Percentiles rank a stretch among this genome's conserved stretches.
These are phyloP conservation scores for Thryonomys swinderianus DNA, from an alignment of 2,113 vertebrate genomes.

Conservation along the genomic window DNA sequence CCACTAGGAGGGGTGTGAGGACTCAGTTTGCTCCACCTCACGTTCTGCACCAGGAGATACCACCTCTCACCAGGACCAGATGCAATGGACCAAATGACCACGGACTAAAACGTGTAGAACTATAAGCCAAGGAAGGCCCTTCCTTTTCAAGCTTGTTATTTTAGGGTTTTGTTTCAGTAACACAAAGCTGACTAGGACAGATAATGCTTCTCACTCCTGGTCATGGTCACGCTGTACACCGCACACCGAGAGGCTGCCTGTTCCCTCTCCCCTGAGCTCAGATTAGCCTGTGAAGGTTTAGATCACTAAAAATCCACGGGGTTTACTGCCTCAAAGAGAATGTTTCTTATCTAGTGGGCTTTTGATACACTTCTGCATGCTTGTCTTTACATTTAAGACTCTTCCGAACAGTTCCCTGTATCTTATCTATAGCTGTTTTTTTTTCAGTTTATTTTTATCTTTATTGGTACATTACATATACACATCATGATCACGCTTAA, in stretches of 20 bases:
- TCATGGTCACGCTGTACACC: no score
- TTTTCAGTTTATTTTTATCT: no score
- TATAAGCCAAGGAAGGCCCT: background rate
- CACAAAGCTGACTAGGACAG: background rate
- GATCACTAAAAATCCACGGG: background rate
- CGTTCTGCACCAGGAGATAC: background rate
- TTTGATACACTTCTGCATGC: background rate
- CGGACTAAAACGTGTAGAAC: background rate
- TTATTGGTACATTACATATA: no score
- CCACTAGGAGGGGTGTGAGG: background rate
- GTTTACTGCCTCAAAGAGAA: background rate
- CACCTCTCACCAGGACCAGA: background rate
- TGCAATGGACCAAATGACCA: background rate
- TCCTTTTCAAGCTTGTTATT: background rate
- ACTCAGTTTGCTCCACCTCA: background rate
- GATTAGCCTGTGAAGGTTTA: background rate
- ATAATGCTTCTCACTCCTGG: background rate
- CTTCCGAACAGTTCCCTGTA: background rate
- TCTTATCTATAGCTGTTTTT: background rate
- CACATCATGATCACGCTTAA: no score
- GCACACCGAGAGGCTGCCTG: background rate
- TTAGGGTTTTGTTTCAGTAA: background rate
- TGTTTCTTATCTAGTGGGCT: no score
- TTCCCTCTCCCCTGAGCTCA: background rate
- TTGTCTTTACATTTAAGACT: background rate